Percentiles rank a stretch among this genome's conserved stretches.
These are phyloP conservation scores for Camelus dromedarius DNA, from an alignment of 2,113 vertebrate genomes.

Conservation along the genomic window DNA sequence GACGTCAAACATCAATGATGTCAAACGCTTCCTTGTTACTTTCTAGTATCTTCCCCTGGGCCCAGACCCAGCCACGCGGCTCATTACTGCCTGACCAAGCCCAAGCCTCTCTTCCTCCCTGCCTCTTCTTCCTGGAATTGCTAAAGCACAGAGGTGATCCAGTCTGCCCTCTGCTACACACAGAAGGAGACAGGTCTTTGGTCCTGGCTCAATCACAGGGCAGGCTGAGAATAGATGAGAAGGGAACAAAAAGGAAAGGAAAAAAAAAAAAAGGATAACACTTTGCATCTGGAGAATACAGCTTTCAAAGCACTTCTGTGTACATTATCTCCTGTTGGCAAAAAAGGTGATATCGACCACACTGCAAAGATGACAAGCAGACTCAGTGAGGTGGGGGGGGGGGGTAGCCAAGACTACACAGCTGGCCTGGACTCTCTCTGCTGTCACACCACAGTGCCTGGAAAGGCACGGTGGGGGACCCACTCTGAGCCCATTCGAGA, in stretches of 20 bases:
- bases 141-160: neutral
- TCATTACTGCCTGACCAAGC: neutral
- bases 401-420: neutral
- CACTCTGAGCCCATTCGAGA: neutral
- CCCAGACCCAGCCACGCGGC: neutral
- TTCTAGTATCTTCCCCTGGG: neutral
- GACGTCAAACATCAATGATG: neutral
- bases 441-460: neutral
- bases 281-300: neutral
- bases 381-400: neutral
- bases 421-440: neutral
- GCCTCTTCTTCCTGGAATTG: neutral
- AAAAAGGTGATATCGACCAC: neutral
- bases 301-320: constrained; percentile 49
- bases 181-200: neutral
- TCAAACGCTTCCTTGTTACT: neutral
- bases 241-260: constrained; percentile 46
- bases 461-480: neutral
- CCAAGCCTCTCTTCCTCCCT: neutral
- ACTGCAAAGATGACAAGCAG: constrained; percentile 4
- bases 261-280: neutral
- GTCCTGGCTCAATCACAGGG: constrained; percentile 27
- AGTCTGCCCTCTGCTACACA: neutral
- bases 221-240: constrained; percentile 28
- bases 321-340: constrained; percentile 1